Evolutionary conservation across 2,797 vertebrate genomes (phyloP), one percentile per base, ranked within the genome.

Genomic region (Malacoraja senta): DNA sequence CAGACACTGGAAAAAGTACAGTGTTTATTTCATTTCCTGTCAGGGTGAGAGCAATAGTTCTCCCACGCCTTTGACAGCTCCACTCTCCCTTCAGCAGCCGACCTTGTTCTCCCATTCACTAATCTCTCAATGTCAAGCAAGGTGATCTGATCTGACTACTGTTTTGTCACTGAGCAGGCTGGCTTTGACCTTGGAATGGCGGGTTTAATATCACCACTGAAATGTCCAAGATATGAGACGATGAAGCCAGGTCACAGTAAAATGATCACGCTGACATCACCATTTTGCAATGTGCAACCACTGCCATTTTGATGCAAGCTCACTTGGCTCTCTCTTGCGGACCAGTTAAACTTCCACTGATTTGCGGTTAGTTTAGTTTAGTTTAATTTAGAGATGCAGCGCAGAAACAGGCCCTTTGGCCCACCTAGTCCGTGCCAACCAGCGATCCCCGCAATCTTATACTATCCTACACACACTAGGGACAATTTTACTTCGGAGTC

Each of bases 101-200:
- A 92, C 35, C 71, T 76, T 92, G 71, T 92, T 92, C 24, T 76
- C 38, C 29, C 26, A 26, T 26, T 24, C 53, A 76, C 71, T 92
- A 32, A 26, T 76, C 44, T 91, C 19, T 91, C 65, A 72, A 44
- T 74, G 32, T 72, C 35, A 26, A 24, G 65, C 68, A 91, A 13
- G 19, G 9, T 44, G 38, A 65, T 35, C 88, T 44, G 38, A 65
- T 35, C 88, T 32, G 21, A 29, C 68, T n/a, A 44, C 71, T 74
- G 9, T 92, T 53, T n/a, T 92, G 90, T 74, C 21, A 74, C 38
- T 76, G 90, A 92, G 26, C 90, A 92, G 90, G 0, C 24, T 71
- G 6, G 26, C 35, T 10, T 38, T 91, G 90, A 91, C 68, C 32
- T 91, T 26, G 32, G 35, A 74, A 17, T 26, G 68, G 24, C 26